phyloP scores from a whole-genome alignment of 2,797 vertebrate genomes.

The Pseudochaenichthys georgianus region DNA sequence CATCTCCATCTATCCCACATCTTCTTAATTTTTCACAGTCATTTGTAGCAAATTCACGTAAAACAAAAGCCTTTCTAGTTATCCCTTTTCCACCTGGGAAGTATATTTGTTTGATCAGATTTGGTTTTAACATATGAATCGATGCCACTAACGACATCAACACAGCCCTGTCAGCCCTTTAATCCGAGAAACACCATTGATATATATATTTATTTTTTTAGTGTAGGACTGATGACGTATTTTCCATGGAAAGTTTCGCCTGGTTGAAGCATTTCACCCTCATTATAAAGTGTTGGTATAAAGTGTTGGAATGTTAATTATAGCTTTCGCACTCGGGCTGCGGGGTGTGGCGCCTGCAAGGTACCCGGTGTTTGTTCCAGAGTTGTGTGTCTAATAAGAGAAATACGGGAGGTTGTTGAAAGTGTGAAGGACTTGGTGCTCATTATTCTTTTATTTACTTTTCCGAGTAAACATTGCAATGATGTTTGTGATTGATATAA shows the following conservation, averaged over 20 bases:
- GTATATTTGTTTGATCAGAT: background rate
- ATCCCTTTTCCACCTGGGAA: background rate
- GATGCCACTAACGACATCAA: no score
- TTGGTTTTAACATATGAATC: background rate
- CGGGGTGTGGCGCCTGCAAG: background rate
- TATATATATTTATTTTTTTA: background rate
- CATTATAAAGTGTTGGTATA: background rate
- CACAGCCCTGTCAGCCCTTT: background rate
- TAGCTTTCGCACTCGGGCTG: background rate
- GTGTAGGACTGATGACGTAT: no score
- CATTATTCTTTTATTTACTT: background rate
- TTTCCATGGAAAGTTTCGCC: no score
- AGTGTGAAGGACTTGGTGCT: background rate
- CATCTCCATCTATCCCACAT: no score
- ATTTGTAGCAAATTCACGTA: no score
- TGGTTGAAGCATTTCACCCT: background rate
- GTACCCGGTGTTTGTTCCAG: conserved; percentile 1
- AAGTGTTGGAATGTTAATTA: conserved; percentile 22
- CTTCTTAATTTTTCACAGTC: no score
- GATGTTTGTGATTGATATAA: background rate
- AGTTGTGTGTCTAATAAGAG: conserved; percentile 20
- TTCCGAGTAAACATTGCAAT: background rate
- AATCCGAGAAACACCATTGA: background rate
- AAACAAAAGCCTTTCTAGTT: no score
- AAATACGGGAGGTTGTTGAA: background rate